Base-by-base conservation (phyloP, 2,113 vertebrate species). In the Varanus komodoensis region DNA sequence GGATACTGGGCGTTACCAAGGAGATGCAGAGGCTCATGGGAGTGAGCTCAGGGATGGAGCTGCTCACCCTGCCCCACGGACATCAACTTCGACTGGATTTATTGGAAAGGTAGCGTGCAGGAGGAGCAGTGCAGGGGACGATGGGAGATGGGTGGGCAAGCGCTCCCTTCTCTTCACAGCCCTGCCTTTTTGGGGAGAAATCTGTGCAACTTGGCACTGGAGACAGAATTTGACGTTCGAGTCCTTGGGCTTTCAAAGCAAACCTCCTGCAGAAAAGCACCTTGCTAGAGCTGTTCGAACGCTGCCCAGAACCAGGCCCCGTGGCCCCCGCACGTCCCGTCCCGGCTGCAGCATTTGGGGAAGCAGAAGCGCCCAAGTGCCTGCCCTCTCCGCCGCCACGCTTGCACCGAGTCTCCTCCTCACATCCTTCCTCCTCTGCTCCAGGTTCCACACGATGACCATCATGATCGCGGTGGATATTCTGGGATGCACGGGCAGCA, bases 381-480 rank as follows among this genome's bases (percentile, higher is more conserved):
- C 6, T 3, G 67, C 1, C 15, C 12, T 38, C 11, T 1, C 4
- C 32, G 5, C 17, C 12, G 12, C 1, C 44, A 29, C 27, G 4
- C 25, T 15, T 23, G 8, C 48, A 27, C 15, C 6, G 19, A 17
- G 29, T 7, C 2, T 21, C 6, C 2, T 21, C 6, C 38, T 44
- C 38, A 44, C 38, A 44, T 44, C 38, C 75, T 34, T 87, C 48
- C 25, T 4, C 23, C 1, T 80, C 52, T 4, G 0, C 0, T 34
- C 29, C 95, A 99, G 99, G 97, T 99, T 99, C 95, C 98, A 99
- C 95, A 99, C 99, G 94, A 99, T 99, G 99, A 99, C 99, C 84
- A 99, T 99, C 94, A 99, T 99, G 98, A 98, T 99, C 50, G 99
- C 99, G 0, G 99, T 99, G 95, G 99, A 99, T 93, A 98, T 99